These are phyloP conservation scores for Drosophila chauvacae DNA, from an alignment of 1,140 invertebrate genomes.

Conservation along the genomic window DNA sequence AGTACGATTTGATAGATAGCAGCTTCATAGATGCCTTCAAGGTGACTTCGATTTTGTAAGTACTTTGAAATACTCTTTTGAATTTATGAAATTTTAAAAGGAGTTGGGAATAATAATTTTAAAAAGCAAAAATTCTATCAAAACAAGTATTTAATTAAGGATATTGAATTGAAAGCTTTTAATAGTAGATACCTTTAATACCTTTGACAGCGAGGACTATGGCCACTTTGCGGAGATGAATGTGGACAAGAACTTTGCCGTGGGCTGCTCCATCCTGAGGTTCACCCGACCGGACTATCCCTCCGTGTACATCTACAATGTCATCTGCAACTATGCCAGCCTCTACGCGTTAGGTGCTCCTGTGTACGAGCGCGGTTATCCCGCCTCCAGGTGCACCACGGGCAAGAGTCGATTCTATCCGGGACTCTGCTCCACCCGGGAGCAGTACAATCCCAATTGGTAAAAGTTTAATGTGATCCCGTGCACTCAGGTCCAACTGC, in stretches of 20 bases:
- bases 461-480: conserved; percentile 34
- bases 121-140: too few relatives aligned
- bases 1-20: conserved; percentile 72
- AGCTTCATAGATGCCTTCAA: conserved; percentile 69
- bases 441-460: conserved; percentile 77
- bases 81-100: too few relatives aligned
- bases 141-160: too few relatives aligned
- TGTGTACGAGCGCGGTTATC: conserved; percentile 63
- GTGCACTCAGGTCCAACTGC: conserved; percentile 57
- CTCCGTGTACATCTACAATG: conserved; percentile 74
- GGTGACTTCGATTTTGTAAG: conserved; percentile 78
- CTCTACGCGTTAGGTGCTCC: conserved; percentile 73
- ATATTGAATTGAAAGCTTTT: too few relatives aligned
- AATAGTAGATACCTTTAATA: too few relatives aligned
- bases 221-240: conserved; percentile 82
- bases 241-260: conserved; percentile 72
- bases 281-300: conserved; percentile 78
- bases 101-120: too few relatives aligned
- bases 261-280: conserved; percentile 75
- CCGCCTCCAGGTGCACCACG: conserved; percentile 62
- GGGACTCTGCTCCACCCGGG: conserved; percentile 72
- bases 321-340: conserved; percentile 80
- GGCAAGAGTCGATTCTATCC: conserved; percentile 79
- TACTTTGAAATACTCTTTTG: neutral
- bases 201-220: conserved; percentile 69